Evolutionary conservation across 2,797 vertebrate genomes (phyloP).

Genomic region (Poecilia wingei): DNA sequence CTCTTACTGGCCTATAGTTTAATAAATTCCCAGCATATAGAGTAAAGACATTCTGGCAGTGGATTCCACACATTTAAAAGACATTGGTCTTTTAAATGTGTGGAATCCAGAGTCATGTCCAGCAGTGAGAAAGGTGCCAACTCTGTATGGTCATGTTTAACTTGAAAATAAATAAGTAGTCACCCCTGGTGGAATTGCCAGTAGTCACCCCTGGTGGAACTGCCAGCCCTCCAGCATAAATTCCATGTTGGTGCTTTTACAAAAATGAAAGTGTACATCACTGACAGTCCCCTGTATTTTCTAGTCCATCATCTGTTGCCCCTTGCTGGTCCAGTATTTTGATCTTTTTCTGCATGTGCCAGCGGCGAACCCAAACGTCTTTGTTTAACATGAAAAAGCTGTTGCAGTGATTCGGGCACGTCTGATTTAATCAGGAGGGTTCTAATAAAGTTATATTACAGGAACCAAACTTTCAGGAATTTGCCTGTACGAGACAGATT

Average conservation of each 20-base stretch:
- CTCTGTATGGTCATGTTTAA: conserved; percentile 29
- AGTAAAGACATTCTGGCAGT: neutral
- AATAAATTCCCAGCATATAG: neutral
- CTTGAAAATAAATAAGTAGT: conserved; percentile 42
- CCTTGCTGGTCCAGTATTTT: conserved; percentile 9
- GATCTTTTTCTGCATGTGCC: neutral
- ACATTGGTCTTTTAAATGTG: neutral
- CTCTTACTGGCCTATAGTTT: neutral
- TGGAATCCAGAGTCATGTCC: conserved; percentile 23
- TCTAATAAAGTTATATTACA: conserved; percentile 32
- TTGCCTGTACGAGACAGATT: conserved; percentile 16
- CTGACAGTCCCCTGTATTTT: conserved; percentile 7
- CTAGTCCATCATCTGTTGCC: conserved; percentile 27
- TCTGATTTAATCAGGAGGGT: conserved; percentile 8
- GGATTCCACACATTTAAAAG: no score
- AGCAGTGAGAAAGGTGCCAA: conserved; percentile 22
- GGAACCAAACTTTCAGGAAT: conserved; percentile 21
- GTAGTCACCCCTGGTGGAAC: conserved; percentile 23
- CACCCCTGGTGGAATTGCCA: conserved; percentile 11
- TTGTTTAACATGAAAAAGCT: conserved; percentile 12
- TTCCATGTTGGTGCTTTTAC: conserved; percentile 12
- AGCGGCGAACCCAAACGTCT: neutral
- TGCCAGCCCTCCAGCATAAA: conserved; percentile 17
- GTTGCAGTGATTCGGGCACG: neutral
- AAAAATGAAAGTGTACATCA: conserved; percentile 24